phyloP scores from a whole-genome alignment of 2,888 invertebrate genomes.

The Sycophila texana region DNA sequence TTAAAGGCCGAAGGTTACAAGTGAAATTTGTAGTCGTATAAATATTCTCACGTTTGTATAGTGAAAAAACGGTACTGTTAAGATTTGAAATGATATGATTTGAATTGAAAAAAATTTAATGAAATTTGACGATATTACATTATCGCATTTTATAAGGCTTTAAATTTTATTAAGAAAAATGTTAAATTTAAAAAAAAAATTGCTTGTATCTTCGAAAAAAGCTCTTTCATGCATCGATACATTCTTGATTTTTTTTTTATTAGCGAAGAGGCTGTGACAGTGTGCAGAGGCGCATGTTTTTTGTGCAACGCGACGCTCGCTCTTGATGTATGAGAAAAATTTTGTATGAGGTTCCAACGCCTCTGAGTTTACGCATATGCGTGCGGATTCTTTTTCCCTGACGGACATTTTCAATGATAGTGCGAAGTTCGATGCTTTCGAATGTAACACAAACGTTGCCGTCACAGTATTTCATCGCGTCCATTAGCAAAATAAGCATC shows the following conservation, averaged over 20 bases:
- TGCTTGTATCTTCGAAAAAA: background rate
- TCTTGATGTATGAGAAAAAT: background rate
- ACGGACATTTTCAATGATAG: conserved; percentile 9
- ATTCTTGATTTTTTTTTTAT: conserved; percentile 8
- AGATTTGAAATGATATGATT: too few species aligned
- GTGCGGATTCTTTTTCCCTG: background rate
- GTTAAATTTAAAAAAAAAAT: background rate
- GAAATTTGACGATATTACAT: too few species aligned
- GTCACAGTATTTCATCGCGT: conserved; percentile 51
- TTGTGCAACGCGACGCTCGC: conserved; percentile 12
- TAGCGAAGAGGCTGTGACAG: conserved; percentile 51
- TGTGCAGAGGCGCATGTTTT: conserved; percentile 21
- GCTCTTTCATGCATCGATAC: background rate
- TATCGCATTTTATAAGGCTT: too few species aligned
- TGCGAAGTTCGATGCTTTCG: conserved; percentile 22
- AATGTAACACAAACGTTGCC: conserved; percentile 31
- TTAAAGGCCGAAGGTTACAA: background rate
- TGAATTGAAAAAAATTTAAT: too few species aligned
- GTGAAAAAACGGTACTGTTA: too few species aligned
- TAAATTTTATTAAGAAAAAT: too few species aligned
- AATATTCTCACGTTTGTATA: too few species aligned
- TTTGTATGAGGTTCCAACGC: background rate
- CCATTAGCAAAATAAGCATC: conserved; percentile 52
- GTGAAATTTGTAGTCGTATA: background rate
- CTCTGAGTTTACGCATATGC: background rate